Percentiles rank a stretch among this genome's conserved stretches.
Evolutionary conservation across 2,888 invertebrate genomes (phyloP).

Genomic region (Gortyna flavago): DNA sequence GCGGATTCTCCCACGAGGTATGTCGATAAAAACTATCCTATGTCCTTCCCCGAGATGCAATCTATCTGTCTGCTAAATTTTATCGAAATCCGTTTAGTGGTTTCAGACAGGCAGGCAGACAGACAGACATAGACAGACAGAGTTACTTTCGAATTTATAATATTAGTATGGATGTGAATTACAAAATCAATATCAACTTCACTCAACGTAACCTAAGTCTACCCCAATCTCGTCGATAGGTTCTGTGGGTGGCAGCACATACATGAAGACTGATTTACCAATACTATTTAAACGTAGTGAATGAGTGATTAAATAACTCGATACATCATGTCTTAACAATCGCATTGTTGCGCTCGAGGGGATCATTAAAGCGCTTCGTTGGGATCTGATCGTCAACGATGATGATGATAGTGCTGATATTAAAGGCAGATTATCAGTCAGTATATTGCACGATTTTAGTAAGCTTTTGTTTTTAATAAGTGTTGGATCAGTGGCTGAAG

Average conservation of each 20-base stretch:
- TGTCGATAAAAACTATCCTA: too few relatives aligned
- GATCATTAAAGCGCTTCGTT: slow-evolving; percentile 72
- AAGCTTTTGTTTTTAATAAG: neutral
- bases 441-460: slow-evolving; percentile 5
- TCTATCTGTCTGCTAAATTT: too few relatives aligned
- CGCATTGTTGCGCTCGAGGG: slow-evolving; percentile 74
- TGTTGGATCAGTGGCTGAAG: neutral
- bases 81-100: too few relatives aligned
- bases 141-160: too few relatives aligned
- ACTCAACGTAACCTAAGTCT: slow-evolving; percentile 47
- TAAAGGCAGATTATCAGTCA: slow-evolving; percentile 33
- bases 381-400: slow-evolving; percentile 61
- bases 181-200: neutral
- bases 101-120: too few relatives aligned
- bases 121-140: too few relatives aligned
- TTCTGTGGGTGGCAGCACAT: slow-evolving; percentile 76
- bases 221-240: slow-evolving; percentile 9
- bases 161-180: too few relatives aligned
- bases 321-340: slow-evolving; percentile 82
- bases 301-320: slow-evolving; percentile 80
- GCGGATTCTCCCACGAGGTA: too few relatives aligned
- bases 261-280: slow-evolving; percentile 72
- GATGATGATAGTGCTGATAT: slow-evolving; percentile 38
- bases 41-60: too few relatives aligned
- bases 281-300: slow-evolving; percentile 74